phyloP scores from a whole-genome alignment of 2,113 vertebrate species.

The Chloropsis cyanopogon region DNA sequence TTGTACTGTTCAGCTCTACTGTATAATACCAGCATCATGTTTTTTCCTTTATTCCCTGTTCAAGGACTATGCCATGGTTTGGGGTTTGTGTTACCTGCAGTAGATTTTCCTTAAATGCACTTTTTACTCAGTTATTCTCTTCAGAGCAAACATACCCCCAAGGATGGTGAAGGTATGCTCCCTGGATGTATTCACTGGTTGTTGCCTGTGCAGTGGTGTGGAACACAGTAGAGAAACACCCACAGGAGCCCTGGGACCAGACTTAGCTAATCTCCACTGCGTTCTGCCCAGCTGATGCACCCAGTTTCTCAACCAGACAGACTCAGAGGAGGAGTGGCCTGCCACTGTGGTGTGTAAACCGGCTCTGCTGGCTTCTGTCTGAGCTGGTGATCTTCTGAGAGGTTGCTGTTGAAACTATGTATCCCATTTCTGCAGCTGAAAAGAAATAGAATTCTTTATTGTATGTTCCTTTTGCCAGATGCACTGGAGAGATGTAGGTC shows the following conservation, averaged over 20 bases:
- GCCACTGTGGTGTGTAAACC: not conserved
- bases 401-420: not conserved
- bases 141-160: not conserved
- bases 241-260: not conserved
- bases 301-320: not conserved
- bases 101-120: not conserved
- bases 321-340: not conserved
- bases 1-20: not conserved
- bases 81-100: not conserved
- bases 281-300: not conserved
- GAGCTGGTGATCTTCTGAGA: not conserved
- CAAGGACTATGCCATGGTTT: not conserved
- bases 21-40: not conserved
- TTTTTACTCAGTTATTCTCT: not conserved
- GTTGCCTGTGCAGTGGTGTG: not conserved
- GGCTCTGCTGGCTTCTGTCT: not conserved
- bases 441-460: not conserved
- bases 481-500: not conserved
- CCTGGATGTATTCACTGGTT: not conserved
- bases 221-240: not conserved
- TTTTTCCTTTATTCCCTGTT: not conserved
- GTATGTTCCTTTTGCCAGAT: not conserved
- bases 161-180: not conserved
- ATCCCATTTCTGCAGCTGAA: not conserved
- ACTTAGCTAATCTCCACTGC: not conserved